Evolutionary conservation across 2,113 vertebrate genomes (phyloP).

Genomic region (Nothocercus julius): DNA sequence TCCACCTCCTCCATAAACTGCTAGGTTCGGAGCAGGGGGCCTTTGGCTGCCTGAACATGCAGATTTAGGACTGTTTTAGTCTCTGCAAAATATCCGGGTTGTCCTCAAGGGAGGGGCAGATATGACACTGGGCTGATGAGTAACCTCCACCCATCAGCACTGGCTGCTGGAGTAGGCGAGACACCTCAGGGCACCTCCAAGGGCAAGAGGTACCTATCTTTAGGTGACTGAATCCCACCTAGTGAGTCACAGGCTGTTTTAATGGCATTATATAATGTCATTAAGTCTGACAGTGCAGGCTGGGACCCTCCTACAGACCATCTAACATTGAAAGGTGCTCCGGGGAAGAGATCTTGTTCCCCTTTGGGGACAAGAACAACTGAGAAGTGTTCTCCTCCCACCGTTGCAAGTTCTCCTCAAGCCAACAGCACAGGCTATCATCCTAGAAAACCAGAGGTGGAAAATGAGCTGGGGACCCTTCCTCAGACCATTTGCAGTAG

Average conservation of each 20-base stretch:
- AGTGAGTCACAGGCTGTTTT: neutral
- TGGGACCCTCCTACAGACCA: neutral
- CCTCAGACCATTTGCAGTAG: no score
- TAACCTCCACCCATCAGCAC: neutral
- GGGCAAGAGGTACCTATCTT: neutral
- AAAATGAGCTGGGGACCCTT: no score
- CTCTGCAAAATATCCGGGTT: neutral
- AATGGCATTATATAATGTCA: neutral
- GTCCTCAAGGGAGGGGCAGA: neutral
- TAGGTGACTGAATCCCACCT: neutral
- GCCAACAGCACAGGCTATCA: no score
- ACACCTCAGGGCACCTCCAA: neutral
- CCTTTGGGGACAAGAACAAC: neutral
- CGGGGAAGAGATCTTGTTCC: neutral
- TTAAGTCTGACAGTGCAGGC: neutral
- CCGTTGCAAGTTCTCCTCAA: neutral
- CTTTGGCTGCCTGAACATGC: neutral
- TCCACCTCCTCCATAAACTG: neutral
- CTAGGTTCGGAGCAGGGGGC: no score
- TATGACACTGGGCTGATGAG: rapidly evolving
- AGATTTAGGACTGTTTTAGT: neutral
- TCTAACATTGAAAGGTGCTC: neutral
- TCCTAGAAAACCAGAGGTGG: no score
- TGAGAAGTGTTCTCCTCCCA: neutral
- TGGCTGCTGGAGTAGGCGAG: neutral